These are phyloP conservation scores for Capitulum mitella DNA, from an alignment of 2,888 invertebrate species.

Conservation along the genomic window DNA sequence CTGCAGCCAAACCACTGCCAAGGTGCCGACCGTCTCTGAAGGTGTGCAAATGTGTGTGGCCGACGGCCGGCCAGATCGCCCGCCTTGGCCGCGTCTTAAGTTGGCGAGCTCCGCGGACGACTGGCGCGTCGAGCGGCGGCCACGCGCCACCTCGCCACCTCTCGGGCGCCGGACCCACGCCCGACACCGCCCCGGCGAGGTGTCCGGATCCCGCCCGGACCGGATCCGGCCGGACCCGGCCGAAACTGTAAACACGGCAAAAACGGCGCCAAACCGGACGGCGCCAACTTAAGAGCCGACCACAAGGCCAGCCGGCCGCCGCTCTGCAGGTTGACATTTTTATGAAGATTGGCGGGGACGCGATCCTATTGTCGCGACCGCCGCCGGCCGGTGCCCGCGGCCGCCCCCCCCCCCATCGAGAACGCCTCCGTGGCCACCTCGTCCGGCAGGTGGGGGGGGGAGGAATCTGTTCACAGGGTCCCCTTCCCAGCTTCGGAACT, in stretches of 20 bases:
- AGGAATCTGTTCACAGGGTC: no score
- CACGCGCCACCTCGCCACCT: no score
- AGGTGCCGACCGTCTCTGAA: no score
- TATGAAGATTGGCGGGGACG: constrained; percentile 3
- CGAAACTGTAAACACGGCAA: neutral
- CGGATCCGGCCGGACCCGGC: neutral
- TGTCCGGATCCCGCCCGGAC: no score
- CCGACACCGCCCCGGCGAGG: no score
- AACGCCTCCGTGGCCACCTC: no score
- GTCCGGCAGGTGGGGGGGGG: no score
- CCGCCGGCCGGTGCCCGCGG: neutral
- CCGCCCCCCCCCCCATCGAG: neutral
- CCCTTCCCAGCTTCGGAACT: no score
- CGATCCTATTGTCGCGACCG: neutral
- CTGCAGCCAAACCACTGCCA: no score
- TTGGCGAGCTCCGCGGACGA: neutral
- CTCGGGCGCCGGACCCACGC: no score
- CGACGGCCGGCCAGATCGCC: no score
- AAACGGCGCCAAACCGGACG: neutral
- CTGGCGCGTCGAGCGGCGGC: neutral
- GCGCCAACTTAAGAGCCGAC: neutral
- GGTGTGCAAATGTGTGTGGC: no score
- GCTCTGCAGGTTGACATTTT: neutral
- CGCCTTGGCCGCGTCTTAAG: neutral
- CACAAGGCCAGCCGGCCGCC: constrained; percentile 1